A percentile compares a stretch with the other conserved stretches of the same genome.
phyloP scores from a whole-genome alignment of 2,797 vertebrate genomes.

The Crenichthys baileyi region DNA sequence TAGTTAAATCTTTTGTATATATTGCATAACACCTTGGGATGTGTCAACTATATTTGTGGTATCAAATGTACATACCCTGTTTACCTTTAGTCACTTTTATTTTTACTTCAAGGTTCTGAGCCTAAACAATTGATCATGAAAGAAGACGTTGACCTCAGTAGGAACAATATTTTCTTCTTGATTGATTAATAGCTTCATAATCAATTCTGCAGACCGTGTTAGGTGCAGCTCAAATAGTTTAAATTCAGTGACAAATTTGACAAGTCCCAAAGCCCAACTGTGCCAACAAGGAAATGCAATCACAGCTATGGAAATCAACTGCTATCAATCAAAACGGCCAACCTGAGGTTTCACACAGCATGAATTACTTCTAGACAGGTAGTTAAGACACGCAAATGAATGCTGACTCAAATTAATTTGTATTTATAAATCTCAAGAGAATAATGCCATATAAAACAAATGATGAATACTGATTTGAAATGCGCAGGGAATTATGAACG shows the following conservation, averaged over 20 bases:
- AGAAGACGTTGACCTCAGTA: not conserved
- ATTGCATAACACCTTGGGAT: not conserved
- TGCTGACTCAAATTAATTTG: slow-evolving; percentile 42
- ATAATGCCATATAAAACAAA: slow-evolving; percentile 24
- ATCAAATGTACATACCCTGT: too few species aligned
- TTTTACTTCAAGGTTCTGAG: slow-evolving; percentile 7
- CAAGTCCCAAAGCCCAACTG: slow-evolving; percentile 50
- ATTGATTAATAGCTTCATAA: slow-evolving; percentile 26
- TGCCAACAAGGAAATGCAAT: slow-evolving; percentile 49
- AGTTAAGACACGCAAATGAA: slow-evolving; percentile 59
- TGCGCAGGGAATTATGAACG: slow-evolving; percentile 24
- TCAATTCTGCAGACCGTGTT: not conserved
- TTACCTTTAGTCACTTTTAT: not conserved
- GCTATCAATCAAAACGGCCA: slow-evolving; percentile 58
- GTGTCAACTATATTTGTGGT: not conserved
- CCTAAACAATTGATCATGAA: slow-evolving; percentile 16
- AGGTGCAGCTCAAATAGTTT: slow-evolving; percentile 27
- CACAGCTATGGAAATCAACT: slow-evolving; percentile 57
- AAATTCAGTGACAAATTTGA: slow-evolving; percentile 43
- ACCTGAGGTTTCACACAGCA: slow-evolving; percentile 42
- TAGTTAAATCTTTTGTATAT: not conserved
- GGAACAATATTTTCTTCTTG: slow-evolving; percentile 8
- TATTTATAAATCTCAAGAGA: slow-evolving; percentile 40
- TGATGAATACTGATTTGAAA: slow-evolving; percentile 47
- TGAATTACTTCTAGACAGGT: slow-evolving; percentile 47